Evolutionary conservation across 1,140 invertebrate genomes (phyloP).

Genomic region (Apolygus lucorum): DNA sequence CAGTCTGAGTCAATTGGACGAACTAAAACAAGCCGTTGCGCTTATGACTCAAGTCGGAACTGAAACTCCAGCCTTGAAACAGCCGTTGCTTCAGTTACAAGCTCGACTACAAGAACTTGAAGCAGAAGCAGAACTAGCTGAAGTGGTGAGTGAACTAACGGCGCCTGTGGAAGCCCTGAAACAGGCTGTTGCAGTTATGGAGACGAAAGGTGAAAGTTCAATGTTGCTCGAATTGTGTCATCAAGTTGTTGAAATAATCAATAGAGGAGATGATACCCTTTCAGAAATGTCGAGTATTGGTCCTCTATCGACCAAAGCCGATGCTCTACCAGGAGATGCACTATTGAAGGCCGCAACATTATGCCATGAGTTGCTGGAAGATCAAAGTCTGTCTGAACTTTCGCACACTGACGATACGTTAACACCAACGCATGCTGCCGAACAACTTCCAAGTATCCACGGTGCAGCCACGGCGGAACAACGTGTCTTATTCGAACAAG

Average conservation of each 20-base stretch:
- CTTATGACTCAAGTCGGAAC: conserved; percentile 8
- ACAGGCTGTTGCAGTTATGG: conserved; percentile 14
- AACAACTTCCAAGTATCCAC: conserved; percentile 2
- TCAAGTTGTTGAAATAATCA: conserved; percentile 25
- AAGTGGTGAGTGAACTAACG: conserved; percentile 11
- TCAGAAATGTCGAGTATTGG: conserved; percentile 22
- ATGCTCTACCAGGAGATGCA: not conserved
- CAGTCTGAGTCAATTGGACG: conserved; percentile 20
- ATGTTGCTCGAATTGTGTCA: conserved; percentile 23
- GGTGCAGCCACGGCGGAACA: not conserved
- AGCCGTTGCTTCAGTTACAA: conserved; percentile 17
- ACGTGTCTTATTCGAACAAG: not conserved
- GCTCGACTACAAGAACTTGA: conserved; percentile 30
- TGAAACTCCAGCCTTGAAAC: not conserved
- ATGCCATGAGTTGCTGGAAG: not conserved
- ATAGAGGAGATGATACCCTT: conserved; percentile 23
- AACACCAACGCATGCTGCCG: not conserved
- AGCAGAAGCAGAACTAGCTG: conserved; percentile 18
- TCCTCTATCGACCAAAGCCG: not conserved
- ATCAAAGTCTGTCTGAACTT: not conserved
- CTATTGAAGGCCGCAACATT: not conserved
- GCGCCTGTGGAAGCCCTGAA: conserved; percentile 4
- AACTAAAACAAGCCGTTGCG: conserved; percentile 25
- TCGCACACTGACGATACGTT: conserved; percentile 4
- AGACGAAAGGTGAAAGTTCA: conserved; percentile 22